Evolutionary conservation across 2,797 vertebrate species (phyloP), one percentile per base, ranked within the genome.

Genomic region (Propithecus perrieri): DNA sequence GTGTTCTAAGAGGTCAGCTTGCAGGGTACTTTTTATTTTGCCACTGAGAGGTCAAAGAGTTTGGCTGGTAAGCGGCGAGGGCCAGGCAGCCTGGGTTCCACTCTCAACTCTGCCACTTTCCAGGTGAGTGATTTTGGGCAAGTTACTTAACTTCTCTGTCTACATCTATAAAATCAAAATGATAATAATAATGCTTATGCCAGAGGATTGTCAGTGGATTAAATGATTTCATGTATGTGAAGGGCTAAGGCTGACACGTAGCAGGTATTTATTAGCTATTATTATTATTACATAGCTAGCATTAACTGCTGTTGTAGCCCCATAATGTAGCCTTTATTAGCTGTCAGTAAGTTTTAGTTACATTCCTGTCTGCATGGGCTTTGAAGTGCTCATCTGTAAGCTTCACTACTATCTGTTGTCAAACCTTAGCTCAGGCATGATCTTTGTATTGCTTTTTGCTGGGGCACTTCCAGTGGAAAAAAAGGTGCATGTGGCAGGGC

Each of bases 101-200:
- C 48, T 55, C 50, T 59, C 53, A 48, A 18, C 72, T 63, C 75
- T 53, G 41, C n/a, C 61, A 26, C 75, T 96, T 94, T 75, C 48
- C 41, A 71, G 13, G 48, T 91, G 63, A 79, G 55, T 87, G 18
- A 13, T 85, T 95, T 96, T 0, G 89, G 5, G 22, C 38, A 95
- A 59, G 20, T 79, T 80, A 12, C 4, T 86, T 94, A 65, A 89
- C 30, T 24, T 76, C 43, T 88, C 30, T 74, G 9, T 72, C 43
- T 22, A 41, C 89, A 74, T 74, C 26, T 95, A 12, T 89, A 92
- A 95, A 87, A 63, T 93, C n/a, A 87, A 43, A 53, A 30, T 57
- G n/a, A 35, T 80, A 53, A 83, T 75, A 48, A 79, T 6, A 46
- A 14, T 72, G 79, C 15, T 92, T 78, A 75, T 0, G 2, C 24